Base-by-base conservation (phyloP, 2,888 invertebrate genomes). In the Busseola fusca region DNA sequence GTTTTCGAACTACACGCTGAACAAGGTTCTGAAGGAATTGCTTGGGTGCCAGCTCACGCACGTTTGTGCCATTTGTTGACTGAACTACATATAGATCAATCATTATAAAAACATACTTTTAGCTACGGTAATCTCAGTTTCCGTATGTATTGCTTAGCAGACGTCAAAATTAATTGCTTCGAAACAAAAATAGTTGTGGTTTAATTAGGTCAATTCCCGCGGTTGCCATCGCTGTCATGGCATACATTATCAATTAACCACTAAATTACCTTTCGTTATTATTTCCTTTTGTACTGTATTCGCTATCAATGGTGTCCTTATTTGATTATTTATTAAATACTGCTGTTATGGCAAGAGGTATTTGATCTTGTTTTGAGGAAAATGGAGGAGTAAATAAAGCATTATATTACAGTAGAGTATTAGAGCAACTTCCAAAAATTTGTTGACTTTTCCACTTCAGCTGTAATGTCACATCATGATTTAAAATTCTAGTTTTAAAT, bases 181-280 rank as follows among this genome's bases (percentile, higher is more conserved):
- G 1, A 56, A 27, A 45, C 25, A 67, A 62, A 73, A 69, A 68
- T 59, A 14, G n/a, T 64, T 67, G 42, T 60, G 37, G 58, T 74
- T n/a, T n/a, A 76, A 66, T 34, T 64, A 59, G 70, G 75, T 70
- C 64, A 69, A 60, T 60, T 78, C 40, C 45, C 21, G 37, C 37
- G 12, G 40, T 25, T 21, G 16, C 40, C 69, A 60, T 70, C 58
- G 56, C 16, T 56, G 16, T 59, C 45, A 50, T 16, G n/a, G 57
- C 48, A 52, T 65, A 58, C 58, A 56, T 64, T 69, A 68, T 64
- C 42, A 59, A 67, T 60, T 50, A 69, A 59, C 59, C 56, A 79
- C 59, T 54, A 78, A n/a, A 79, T 62, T 77, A 65, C 30, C 48
- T 78, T 72, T 74, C 66, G 48, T 58, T 78, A 60, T 25, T 74